Evolutionary conservation across 2,797 vertebrate genomes (phyloP).

Genomic region (Falco rusticolus): DNA sequence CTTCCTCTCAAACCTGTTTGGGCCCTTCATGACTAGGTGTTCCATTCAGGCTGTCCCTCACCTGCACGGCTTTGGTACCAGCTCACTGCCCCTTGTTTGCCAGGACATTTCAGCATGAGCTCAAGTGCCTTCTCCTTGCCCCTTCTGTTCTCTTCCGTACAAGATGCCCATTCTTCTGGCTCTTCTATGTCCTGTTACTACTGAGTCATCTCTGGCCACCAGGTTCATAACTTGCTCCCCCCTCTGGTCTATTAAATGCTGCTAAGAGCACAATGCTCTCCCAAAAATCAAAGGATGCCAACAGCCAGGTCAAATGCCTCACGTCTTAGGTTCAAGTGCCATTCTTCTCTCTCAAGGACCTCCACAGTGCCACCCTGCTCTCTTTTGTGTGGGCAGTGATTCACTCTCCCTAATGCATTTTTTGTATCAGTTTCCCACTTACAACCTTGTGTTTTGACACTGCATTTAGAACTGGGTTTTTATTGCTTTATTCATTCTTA

Average conservation of each 20-base stretch:
- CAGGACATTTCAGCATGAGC: background rate
- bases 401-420: background rate
- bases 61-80: background rate
- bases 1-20: background rate
- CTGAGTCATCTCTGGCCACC: background rate
- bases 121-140: background rate
- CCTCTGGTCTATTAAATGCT: background rate
- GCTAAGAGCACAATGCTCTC: background rate
- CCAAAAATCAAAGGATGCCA: constrained; percentile 1
- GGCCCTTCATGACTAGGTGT: background rate
- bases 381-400: background rate
- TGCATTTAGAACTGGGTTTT: background rate
- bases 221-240: background rate
- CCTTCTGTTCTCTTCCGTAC: background rate
- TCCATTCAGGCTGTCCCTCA: background rate
- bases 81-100: background rate
- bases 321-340: accelerated
- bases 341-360: background rate
- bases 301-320: background rate
- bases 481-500: background rate
- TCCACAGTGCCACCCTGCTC: background rate
- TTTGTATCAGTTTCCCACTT: background rate
- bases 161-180: background rate
- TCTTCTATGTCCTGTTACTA: background rate
- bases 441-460: background rate